Evolutionary conservation across 2,113 vertebrate species (phyloP).

Genomic region (Pseudois nayaur): DNA sequence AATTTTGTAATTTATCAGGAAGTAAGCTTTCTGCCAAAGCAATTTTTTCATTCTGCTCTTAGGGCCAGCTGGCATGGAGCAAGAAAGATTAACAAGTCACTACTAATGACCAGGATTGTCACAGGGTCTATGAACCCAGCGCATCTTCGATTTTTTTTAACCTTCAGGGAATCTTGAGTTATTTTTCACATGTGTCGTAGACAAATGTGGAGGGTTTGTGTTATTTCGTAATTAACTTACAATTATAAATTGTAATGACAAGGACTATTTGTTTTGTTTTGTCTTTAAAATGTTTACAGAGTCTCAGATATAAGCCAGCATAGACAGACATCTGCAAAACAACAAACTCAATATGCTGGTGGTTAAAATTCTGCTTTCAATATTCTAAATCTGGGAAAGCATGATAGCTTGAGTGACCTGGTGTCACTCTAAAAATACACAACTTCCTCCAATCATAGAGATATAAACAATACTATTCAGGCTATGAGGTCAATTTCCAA

Average conservation of each 20-base stretch:
- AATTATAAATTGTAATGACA: constrained; percentile 22
- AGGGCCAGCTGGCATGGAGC: constrained; percentile 9
- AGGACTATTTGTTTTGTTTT: constrained; percentile 25
- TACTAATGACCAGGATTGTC: background rate
- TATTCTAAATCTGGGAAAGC: background rate
- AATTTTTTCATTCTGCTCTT: constrained; percentile 23
- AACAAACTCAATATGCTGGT: background rate
- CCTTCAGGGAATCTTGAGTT: background rate
- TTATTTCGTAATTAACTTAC: background rate
- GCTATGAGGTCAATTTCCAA: background rate
- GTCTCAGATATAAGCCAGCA: background rate
- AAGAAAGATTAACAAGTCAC: background rate
- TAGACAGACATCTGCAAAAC: background rate
- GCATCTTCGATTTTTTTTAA: background rate
- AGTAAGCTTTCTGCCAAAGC: background rate
- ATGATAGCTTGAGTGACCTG: background rate
- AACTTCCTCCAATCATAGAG: background rate
- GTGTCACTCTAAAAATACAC: background rate
- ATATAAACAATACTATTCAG: background rate
- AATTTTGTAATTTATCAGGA: background rate
- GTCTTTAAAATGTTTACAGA: constrained; percentile 7
- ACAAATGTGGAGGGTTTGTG: background rate
- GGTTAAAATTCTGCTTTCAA: background rate
- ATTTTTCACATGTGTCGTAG: background rate
- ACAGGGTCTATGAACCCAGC: background rate